A percentile compares a stretch with the other conserved stretches of the same genome.
Conservation (phyloP, 2,113 vertebrate species). For the Periophthalmodon schlosseri region DNA sequence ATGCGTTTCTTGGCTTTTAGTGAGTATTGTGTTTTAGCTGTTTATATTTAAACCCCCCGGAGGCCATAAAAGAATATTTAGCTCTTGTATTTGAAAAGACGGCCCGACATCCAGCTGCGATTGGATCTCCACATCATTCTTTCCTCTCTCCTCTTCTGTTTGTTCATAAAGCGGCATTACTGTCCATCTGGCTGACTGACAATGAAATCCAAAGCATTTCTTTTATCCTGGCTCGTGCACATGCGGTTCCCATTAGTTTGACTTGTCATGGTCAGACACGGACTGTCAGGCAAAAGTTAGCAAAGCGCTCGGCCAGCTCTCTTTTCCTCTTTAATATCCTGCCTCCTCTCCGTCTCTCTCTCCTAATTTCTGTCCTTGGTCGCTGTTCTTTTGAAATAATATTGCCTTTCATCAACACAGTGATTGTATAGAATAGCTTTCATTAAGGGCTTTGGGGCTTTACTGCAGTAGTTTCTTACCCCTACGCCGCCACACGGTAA, state of each 20-base stretch:
- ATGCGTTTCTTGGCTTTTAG: neutral
- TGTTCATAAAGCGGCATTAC: slow-evolving; percentile 46
- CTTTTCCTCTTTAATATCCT: slow-evolving; percentile 62
- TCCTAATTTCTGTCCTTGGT: slow-evolving; percentile 19
- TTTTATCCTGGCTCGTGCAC: slow-evolving; percentile 58
- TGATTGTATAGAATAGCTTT: slow-evolving; percentile 13
- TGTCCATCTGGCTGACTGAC: slow-evolving; percentile 51
- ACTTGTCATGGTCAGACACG: slow-evolving; percentile 59
- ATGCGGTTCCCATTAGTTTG: slow-evolving; percentile 63
- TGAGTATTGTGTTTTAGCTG: slow-evolving; percentile 1
- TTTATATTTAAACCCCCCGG: neutral
- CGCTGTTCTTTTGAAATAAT: slow-evolving; percentile 48
- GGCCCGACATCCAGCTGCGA: slow-evolving; percentile 7
- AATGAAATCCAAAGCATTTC: slow-evolving; percentile 55
- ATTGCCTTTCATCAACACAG: slow-evolving; percentile 25
- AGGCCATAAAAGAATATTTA: slow-evolving; percentile 11
- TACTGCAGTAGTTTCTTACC: slow-evolving; percentile 59
- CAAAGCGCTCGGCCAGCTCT: slow-evolving; percentile 13
- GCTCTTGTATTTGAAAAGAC: neutral
- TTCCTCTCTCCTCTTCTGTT: slow-evolving; percentile 25
- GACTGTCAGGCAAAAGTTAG: slow-evolving; percentile 49
- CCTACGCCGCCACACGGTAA: slow-evolving; percentile 93
- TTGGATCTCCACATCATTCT: slow-evolving; percentile 16
- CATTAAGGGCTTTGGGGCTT: slow-evolving; percentile 19
- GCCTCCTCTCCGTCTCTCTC: slow-evolving; percentile 23